Evolutionary conservation across 2,797 vertebrate species (phyloP).

Genomic region (Mionectes olivaceus): DNA sequence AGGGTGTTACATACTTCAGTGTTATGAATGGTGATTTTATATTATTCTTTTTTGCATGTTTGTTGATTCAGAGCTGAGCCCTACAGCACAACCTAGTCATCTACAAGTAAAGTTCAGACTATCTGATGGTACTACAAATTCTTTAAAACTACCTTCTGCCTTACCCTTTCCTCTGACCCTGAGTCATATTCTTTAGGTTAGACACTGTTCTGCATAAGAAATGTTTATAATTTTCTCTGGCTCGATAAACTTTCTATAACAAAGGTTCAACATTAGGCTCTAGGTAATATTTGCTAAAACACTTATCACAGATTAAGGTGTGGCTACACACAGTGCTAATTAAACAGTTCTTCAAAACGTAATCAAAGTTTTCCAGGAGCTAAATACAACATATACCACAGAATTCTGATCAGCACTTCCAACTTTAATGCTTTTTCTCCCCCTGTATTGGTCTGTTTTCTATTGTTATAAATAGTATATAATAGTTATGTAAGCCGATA

Average conservation of each 20-base stretch:
- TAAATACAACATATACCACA: background rate
- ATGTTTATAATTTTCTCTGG: background rate
- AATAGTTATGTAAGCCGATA: background rate
- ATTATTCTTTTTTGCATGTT: background rate
- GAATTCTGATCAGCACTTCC: background rate
- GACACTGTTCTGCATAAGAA: background rate
- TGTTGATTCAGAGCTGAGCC: background rate
- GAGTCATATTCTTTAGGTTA: background rate
- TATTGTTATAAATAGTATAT: background rate
- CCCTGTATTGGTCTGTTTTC: background rate
- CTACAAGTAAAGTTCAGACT: background rate
- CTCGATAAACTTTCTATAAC: background rate
- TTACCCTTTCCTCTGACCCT: background rate
- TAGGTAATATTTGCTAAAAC: slow-evolving; percentile 20
- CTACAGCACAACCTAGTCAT: background rate
- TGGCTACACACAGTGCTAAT: background rate
- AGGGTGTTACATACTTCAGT: background rate
- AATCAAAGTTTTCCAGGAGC: background rate
- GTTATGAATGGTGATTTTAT: background rate
- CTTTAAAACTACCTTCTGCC: background rate
- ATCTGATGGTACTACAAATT: background rate
- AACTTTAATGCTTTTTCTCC: background rate
- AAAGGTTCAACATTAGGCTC: background rate
- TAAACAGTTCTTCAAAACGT: background rate
- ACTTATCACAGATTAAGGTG: background rate